Evolutionary conservation across 2,888 invertebrate genomes (phyloP).

Genomic region (Orchesellides sinensis): DNA sequence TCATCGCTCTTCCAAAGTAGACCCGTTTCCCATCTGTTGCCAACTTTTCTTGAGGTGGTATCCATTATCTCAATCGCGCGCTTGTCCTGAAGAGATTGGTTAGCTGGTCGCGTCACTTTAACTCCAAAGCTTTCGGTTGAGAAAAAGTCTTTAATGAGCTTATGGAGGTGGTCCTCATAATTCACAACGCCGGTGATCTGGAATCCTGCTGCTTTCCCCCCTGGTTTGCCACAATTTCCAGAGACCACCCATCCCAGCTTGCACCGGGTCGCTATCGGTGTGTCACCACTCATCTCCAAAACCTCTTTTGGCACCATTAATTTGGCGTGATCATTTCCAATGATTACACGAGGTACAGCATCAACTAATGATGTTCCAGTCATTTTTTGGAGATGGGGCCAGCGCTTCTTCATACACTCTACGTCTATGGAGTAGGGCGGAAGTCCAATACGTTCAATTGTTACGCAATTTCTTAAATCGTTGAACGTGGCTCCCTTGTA

Average conservation of each 20-base stretch:
- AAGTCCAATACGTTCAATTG: background rate
- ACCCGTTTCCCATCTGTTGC: conserved; percentile 55
- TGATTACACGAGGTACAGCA: background rate
- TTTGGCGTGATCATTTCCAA: conserved; percentile 9
- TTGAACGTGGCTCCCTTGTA: background rate
- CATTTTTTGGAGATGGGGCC: conserved; percentile 1
- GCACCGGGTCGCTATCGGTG: background rate
- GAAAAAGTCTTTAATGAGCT: background rate
- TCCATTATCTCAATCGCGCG: conserved; percentile 3
- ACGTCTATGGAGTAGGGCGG: conserved; percentile 19
- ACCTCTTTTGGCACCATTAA: background rate
- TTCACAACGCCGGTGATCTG: background rate
- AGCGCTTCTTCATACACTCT: background rate
- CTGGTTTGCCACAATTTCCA: background rate
- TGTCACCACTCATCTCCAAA: background rate
- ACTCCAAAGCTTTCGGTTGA: conserved; percentile 19
- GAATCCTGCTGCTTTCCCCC: background rate
- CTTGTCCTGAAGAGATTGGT: conserved; percentile 2
- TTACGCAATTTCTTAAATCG: background rate
- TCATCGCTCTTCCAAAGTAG: conserved; percentile 56
- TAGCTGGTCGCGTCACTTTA: background rate
- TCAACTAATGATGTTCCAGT: background rate
- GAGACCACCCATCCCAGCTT: conserved; percentile 5
- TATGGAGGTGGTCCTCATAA: conserved; percentile 2
- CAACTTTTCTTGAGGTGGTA: conserved; percentile 12